Evolutionary conservation across 2,113 vertebrate species (phyloP).

Genomic region (Syngnathoides biaculeatus): DNA sequence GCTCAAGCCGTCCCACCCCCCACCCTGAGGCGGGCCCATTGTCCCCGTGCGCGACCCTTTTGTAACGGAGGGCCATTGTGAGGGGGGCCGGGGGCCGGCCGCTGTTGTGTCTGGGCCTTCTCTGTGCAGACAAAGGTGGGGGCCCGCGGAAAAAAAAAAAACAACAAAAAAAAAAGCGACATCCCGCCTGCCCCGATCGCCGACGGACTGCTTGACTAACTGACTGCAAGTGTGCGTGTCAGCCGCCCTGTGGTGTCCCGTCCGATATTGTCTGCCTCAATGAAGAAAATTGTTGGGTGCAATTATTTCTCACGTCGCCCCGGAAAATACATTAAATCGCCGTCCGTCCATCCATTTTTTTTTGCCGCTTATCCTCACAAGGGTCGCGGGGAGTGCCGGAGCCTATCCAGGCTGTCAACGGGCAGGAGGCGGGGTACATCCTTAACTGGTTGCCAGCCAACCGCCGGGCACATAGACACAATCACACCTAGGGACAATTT

Average conservation of each 20-base stretch:
- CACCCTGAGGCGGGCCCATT: conserved; percentile 60
- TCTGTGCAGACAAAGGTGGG: conserved; percentile 65
- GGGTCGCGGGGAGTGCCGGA: no score
- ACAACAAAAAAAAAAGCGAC: no score
- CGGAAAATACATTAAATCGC: no score
- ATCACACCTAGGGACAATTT: no score
- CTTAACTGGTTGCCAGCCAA: no score
- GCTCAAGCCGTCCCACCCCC: conserved; percentile 52
- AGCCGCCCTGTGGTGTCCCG: not conserved
- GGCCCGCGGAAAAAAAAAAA: conserved; percentile 58
- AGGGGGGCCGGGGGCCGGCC: conserved; percentile 51
- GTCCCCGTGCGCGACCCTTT: conserved; percentile 68
- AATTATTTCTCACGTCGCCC: not conserved
- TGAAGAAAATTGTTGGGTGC: not conserved
- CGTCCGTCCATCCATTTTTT: no score
- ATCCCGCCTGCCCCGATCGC: conserved; percentile 45
- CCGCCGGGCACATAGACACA: no score
- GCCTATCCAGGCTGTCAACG: no score
- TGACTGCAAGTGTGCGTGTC: conserved; percentile 14
- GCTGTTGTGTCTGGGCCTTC: conserved; percentile 76
- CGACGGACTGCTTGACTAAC: conserved; percentile 46
- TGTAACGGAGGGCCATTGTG: conserved; percentile 66
- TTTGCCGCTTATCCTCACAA: no score
- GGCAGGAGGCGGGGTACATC: no score
- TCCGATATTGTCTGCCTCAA: not conserved